phyloP scores from a whole-genome alignment of 53 echinoderm and acorn worm species.

The Temnopleurus reevesii region DNA sequence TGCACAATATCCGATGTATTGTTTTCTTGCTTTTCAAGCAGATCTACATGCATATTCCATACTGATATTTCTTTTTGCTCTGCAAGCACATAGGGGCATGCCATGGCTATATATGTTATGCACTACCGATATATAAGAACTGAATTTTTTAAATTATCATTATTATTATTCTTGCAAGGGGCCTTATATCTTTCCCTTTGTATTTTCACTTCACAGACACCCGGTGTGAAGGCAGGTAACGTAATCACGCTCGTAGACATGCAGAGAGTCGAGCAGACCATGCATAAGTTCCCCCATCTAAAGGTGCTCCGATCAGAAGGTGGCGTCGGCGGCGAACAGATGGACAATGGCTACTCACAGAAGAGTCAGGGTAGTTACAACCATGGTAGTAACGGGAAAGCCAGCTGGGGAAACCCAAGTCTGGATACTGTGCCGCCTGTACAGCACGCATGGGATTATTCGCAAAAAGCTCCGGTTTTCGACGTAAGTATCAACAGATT shows the following conservation, averaged over 20 bases:
- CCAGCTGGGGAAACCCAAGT: not conserved
- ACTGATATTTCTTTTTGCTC: no score
- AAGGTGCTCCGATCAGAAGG: not conserved
- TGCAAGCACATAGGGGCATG: no score
- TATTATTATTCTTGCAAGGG: no score
- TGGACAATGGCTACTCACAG: slow-evolving; percentile 38
- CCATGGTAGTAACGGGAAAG: slow-evolving; percentile 12
- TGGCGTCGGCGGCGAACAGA: not conserved
- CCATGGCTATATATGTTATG: no score
- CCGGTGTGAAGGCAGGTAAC: slow-evolving; percentile 37
- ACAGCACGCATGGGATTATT: slow-evolving; percentile 35
- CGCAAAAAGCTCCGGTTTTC: not conserved
- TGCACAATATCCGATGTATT: no score
- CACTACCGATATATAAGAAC: no score
- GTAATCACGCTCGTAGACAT: slow-evolving; percentile 49
- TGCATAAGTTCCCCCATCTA: slow-evolving; percentile 40
- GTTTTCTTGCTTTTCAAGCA: no score
- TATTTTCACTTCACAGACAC: not conserved
- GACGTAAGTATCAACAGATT: no score
- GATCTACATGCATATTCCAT: no score
- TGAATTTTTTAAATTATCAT: no score
- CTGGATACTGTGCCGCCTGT: not conserved
- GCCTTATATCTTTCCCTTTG: not conserved
- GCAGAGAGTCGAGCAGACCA: slow-evolving; percentile 40
- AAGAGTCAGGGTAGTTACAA: not conserved